phyloP scores from a whole-genome alignment of 2,888 invertebrate genomes.

The Tinea trinotella region DNA sequence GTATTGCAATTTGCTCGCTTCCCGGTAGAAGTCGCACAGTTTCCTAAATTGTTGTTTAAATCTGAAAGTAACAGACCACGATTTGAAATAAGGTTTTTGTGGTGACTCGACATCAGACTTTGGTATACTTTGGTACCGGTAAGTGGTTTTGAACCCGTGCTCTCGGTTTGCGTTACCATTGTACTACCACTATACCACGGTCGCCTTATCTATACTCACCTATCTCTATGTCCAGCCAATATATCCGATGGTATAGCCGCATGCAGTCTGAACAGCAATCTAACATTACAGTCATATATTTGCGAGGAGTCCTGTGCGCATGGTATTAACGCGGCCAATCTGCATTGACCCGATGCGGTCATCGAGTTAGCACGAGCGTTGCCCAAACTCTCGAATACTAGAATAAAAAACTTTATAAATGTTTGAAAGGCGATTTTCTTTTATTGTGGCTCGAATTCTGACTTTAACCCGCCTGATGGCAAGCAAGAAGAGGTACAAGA shows the following conservation, averaged over 20 bases:
- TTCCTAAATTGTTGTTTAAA: conserved; percentile 92
- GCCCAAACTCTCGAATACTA: conserved; percentile 95
- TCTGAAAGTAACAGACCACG: conserved; percentile 66
- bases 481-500: too few relatives aligned
- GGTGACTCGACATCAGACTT: too few relatives aligned
- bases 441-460: too few relatives aligned
- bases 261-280: conserved; percentile 95
- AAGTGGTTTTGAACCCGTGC: too few relatives aligned
- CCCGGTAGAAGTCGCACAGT: conserved; percentile 93
- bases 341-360: conserved; percentile 97
- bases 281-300: conserved; percentile 96
- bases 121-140: too few relatives aligned
- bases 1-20: conserved; percentile 95
- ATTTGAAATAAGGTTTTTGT: too few relatives aligned
- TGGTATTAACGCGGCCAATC: conserved; percentile 94
- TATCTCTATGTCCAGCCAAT: conserved; percentile 90
- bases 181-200: too few relatives aligned
- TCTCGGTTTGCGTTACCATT: too few relatives aligned
- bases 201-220: too few relatives aligned
- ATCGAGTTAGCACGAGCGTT: conserved; percentile 96
- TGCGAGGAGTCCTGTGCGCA: conserved; percentile 97
- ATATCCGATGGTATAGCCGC: conserved; percentile 92
- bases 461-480: too few relatives aligned
- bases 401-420: neutral
- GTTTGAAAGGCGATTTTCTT: too few relatives aligned